These are phyloP conservation scores for Trichomycterus rosablanca DNA, from an alignment of 2,113 vertebrate genomes.

Conservation along the genomic window DNA sequence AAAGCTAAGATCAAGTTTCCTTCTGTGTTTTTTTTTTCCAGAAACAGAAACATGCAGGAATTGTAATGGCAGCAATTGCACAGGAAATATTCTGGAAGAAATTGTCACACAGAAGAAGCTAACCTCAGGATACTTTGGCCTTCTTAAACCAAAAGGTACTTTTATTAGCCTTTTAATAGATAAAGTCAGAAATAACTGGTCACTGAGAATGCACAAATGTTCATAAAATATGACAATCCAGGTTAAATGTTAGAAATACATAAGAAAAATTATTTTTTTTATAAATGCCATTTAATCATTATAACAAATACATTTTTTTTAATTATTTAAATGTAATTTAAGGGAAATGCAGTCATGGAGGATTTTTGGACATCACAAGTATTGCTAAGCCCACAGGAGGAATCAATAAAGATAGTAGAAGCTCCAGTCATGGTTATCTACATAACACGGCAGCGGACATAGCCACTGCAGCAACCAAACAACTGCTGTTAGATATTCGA, in stretches of 20 bases:
- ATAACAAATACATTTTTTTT: no score
- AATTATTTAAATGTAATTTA: background rate
- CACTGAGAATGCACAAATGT: no score
- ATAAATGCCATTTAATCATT: no score
- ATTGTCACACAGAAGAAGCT: conserved; percentile 41
- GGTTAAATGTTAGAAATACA: no score
- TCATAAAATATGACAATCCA: no score
- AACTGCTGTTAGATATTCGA: conserved; percentile 55
- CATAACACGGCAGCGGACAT: conserved; percentile 49
- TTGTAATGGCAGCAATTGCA: conserved; percentile 52
- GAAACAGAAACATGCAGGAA: conserved; percentile 51
- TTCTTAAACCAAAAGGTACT: conserved; percentile 52
- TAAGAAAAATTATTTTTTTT: no score
- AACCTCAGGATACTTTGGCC: conserved; percentile 59
- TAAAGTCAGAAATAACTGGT: no score
- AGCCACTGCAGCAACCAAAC: conserved; percentile 52
- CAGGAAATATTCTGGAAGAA: conserved; percentile 56
- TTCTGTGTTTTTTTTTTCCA: no score
- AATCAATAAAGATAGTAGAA: conserved; percentile 58
- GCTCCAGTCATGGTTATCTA: conserved; percentile 48
- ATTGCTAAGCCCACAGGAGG: conserved; percentile 43
- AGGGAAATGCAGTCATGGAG: conserved; percentile 68
- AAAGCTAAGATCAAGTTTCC: no score
- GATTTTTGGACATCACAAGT: conserved; percentile 33
- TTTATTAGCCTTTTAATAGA: no score